Base-by-base conservation (phyloP, 2,888 invertebrate species). In the Carcina quercana region DNA sequence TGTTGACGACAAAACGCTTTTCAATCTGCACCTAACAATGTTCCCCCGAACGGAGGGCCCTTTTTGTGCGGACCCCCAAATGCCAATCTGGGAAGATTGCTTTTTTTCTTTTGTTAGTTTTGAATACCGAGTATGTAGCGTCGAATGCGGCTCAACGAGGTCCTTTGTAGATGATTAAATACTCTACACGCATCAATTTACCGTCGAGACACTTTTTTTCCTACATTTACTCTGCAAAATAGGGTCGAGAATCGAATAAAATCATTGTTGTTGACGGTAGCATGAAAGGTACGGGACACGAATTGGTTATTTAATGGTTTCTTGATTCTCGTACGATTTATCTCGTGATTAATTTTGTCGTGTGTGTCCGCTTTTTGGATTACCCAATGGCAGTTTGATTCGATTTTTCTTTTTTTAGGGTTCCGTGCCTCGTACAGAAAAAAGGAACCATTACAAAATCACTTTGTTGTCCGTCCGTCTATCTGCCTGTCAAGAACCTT, bases 41-140 rank as follows among this genome's bases (percentile, higher is more conserved):
- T 72, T 61, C 68, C 65, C 60, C 59, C 50, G 54, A 62, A 59
- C 59, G 63, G 60, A 57, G 58, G 47, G 50, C 62, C 59, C 66
- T 67, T 71, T 73, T 67, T 67, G 59, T 46, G 45, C 24, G 53
- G 59, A 51, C 69, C 74, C 75, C 74, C 76, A 78, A 80, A 78
- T 79, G 82, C 82, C 82, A 82, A 82, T 82, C 80, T 78, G 69
- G 46, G 58, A 65, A 78, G 82, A 82, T 83, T 82, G 82, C 82
- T 83, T 83, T 83, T 79, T 78, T 82, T 79, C 82, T 72, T 80
- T 83, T 83, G 82, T 83, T 67, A 74, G 76, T 79, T 75, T 73
- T 79, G 78, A 82, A 82, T 82, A 75, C n/a, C 72, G 62, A 62
- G 70, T 63, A 73, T 76, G 78, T 73, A 56, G 58, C 61, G 54